phyloP scores from a whole-genome alignment of 2,888 invertebrate species.

The Cheilosia grossa region DNA sequence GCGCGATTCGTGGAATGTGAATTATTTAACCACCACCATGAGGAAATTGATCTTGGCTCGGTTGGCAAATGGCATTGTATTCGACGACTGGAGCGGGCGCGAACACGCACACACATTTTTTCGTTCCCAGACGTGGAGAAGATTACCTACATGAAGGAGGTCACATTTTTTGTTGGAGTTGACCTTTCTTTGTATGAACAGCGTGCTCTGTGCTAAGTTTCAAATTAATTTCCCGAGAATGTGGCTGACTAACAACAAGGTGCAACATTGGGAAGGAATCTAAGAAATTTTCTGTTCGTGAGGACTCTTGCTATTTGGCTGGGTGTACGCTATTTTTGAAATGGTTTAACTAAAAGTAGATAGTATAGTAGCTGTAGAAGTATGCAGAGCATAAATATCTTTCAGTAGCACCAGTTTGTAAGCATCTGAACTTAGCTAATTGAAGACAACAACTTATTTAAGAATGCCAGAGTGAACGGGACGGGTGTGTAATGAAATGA shows the following conservation, averaged over 20 bases:
- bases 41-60: constrained; percentile 60
- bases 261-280: constrained; percentile 4
- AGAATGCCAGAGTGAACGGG: not conserved
- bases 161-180: constrained; percentile 46
- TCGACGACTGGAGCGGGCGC: constrained; percentile 16
- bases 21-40: constrained; percentile 72
- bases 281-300: not conserved
- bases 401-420: not conserved
- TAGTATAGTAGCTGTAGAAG: not conserved
- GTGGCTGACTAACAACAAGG: not conserved
- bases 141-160: constrained; percentile 57
- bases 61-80: constrained; percentile 49
- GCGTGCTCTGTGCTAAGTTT: constrained; percentile 11
- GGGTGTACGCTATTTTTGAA: not conserved
- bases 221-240: constrained; percentile 19
- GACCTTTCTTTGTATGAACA: constrained; percentile 34
- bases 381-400: not conserved
- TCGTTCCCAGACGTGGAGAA: constrained; percentile 36
- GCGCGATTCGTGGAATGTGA: constrained; percentile 65
- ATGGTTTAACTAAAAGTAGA: constrained; percentile 9
- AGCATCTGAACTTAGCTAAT: not conserved
- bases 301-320: not conserved
- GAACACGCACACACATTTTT: constrained; percentile 36
- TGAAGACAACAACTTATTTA: not conserved
- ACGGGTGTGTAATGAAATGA: no score